phyloP scores from a whole-genome alignment of 1,140 invertebrate species.

The Brachionus manjavacas region DNA sequence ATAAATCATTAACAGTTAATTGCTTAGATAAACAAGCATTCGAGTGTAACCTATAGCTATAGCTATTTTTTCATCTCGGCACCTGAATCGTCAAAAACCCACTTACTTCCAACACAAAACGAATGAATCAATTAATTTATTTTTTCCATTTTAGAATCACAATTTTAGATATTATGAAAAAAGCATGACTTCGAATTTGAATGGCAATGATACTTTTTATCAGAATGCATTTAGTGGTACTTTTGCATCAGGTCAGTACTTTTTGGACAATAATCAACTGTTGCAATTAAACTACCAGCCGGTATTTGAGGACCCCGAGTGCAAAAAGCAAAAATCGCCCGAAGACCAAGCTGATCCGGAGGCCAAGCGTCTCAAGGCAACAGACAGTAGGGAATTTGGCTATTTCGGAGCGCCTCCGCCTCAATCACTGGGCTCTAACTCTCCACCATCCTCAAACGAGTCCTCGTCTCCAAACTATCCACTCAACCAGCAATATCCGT shows the following conservation, averaged over 20 bases:
- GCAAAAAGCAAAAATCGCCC: not conserved
- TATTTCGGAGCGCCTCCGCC: not conserved
- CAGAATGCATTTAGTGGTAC: not conserved
- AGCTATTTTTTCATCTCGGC: not conserved
- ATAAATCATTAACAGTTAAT: constrained; percentile 23
- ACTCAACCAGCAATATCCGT: not conserved
- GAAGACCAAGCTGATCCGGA: not conserved
- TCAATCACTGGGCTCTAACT: not conserved
- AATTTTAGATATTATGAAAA: not conserved
- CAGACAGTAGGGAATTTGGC: not conserved
- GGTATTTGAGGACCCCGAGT: not conserved
- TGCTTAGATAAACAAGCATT: not conserved
- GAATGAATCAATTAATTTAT: not conserved
- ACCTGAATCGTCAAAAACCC: not conserved
- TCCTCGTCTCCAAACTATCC: not conserved
- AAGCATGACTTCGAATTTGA: constrained; percentile 7
- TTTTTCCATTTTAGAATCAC: not conserved
- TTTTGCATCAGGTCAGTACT: not conserved
- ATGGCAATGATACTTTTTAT: not conserved
- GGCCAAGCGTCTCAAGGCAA: not conserved
- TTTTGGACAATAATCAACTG: not conserved
- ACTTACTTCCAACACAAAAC: not conserved
- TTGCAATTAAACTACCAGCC: not conserved
- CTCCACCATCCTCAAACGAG: constrained; percentile 7
- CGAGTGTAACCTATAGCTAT: not conserved